Percentiles rank a stretch among this genome's conserved stretches.
phyloP scores from a whole-genome alignment of 2,888 invertebrate genomes.

The Chironomus riparius region DNA sequence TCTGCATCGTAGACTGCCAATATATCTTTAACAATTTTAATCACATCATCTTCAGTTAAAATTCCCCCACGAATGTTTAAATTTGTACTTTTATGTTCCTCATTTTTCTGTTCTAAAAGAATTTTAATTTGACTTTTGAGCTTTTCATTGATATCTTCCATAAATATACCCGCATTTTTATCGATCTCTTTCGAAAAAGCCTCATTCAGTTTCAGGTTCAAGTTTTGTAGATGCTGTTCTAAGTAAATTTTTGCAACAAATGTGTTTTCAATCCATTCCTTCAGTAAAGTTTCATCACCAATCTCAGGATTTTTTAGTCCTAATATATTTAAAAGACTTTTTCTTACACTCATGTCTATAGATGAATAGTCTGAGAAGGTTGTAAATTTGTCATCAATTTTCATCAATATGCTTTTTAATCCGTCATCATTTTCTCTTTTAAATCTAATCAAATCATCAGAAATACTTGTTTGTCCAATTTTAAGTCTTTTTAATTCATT shows the following conservation, averaged over 20 bases:
- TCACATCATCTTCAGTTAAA: conserved; percentile 45
- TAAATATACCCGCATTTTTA: conserved; percentile 39
- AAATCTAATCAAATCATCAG: conserved; percentile 35
- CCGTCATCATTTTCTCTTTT: conserved; percentile 35
- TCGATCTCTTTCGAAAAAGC: conserved; percentile 42
- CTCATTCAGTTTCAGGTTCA: conserved; percentile 43
- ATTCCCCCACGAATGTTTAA: not conserved
- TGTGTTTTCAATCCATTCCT: conserved; percentile 49
- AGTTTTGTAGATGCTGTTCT: conserved; percentile 47
- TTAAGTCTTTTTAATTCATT: not conserved
- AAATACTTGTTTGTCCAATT: conserved; percentile 28
- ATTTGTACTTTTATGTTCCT: not conserved
- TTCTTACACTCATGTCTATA: conserved; percentile 47
- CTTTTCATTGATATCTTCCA: conserved; percentile 46
- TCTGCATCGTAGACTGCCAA: conserved; percentile 84
- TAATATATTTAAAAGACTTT: conserved; percentile 48
- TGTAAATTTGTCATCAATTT: conserved; percentile 35
- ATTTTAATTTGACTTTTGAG: conserved; percentile 46
- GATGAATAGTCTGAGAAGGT: conserved; percentile 42
- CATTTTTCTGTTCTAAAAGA: conserved; percentile 41
- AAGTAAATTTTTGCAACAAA: conserved; percentile 56
- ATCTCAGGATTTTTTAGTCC: conserved; percentile 42
- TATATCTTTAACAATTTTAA: conserved; percentile 53
- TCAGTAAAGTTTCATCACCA: conserved; percentile 43
- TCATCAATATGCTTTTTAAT: conserved; percentile 35